phyloP scores from a whole-genome alignment of 23 tunicate species.

The Aplidium turbinatum region DNA sequence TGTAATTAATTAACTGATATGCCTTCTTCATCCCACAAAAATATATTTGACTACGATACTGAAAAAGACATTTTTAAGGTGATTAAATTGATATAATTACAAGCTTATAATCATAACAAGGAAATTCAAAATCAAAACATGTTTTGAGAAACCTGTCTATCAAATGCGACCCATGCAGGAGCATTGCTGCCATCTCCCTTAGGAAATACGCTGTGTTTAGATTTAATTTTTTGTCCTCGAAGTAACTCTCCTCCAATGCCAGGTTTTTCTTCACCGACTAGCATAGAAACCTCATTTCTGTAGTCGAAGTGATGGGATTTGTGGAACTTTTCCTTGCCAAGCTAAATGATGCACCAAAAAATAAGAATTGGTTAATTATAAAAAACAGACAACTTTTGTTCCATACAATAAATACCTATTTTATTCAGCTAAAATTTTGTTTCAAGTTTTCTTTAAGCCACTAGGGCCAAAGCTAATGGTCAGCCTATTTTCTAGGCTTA shows the following conservation, averaged over 20 bases:
- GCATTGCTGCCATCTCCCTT: slow-evolving; percentile 88
- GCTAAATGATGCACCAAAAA: too few species aligned
- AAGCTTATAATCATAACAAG: too few species aligned
- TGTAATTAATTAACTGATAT: too few species aligned
- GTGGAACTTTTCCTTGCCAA: slow-evolving; percentile 93
- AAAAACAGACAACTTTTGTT: too few species aligned
- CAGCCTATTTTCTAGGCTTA: background rate
- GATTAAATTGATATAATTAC: too few species aligned
- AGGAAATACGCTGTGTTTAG: slow-evolving; percentile 79
- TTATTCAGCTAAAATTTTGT: too few species aligned
- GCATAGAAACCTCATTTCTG: slow-evolving; percentile 85
- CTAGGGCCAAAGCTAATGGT: background rate
- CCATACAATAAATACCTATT: too few species aligned
- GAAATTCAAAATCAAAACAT: background rate
- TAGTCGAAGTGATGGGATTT: slow-evolving; percentile 97
- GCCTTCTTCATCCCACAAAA: too few species aligned
- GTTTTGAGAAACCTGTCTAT: slow-evolving; percentile 66
- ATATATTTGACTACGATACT: too few species aligned
- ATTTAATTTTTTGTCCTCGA: slow-evolving; percentile 77
- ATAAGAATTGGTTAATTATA: background rate
- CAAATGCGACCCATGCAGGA: slow-evolving; percentile 99
- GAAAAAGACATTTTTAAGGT: too few species aligned
- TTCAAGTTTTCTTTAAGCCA: too few species aligned
- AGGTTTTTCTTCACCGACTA: slow-evolving; percentile 89
- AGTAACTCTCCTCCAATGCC: slow-evolving; percentile 94